Evolutionary conservation across 2,113 vertebrate species (phyloP), one percentile per base, ranked within the genome.

Genomic region (Baryphthengus martii): DNA sequence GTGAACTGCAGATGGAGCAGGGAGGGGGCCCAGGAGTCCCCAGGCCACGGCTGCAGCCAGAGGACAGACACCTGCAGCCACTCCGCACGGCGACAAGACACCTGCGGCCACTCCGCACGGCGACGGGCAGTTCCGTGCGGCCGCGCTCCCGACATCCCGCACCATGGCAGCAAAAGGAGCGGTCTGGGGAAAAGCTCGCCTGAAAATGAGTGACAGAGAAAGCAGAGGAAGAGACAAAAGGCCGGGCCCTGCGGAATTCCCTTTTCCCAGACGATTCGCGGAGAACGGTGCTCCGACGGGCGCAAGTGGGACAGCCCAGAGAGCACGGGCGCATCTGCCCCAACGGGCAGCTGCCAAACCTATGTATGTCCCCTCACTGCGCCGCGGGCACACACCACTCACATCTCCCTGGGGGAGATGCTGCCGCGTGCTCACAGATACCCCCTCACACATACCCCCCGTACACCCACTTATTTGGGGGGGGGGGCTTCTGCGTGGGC

Each of bases 361-460:
- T 28, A 14, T 3, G 1, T 13, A 17, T 21, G 37, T 58, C 5
- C 33, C 49, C 55, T 84, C 68, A 12, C 23, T 49, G 58, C n/a
- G n/a, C n/a, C n/a, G n/a, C n/a, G n/a, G n/a, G n/a, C n/a, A n/a
- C n/a, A n/a, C n/a, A n/a, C n/a, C n/a, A n/a, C n/a, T n/a, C n/a
- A 17, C 17, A 47, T 13, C 28, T 25, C 1, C 28, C 2, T 1
- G 73, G 28, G 23, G 45, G 55, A 80, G 56, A 53, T 0, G 0
- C 50, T 33, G 37, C n/a, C 50, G 21, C 0, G 0, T 0, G 0
- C 28, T 66, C 23, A 53, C 42, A 26, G 31, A 13, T 37, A 33
- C 3, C 42, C 49, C 13, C 1, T 66, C 23, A 53, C 42, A 26
- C 28, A 13, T 37, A 33, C 3, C 42, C 49, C 13, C 1, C 5